Percentiles rank a stretch among this genome's conserved stretches.
Conservation (phyloP, 1,140 invertebrate species). For the Ostrea edulis region DNA sequence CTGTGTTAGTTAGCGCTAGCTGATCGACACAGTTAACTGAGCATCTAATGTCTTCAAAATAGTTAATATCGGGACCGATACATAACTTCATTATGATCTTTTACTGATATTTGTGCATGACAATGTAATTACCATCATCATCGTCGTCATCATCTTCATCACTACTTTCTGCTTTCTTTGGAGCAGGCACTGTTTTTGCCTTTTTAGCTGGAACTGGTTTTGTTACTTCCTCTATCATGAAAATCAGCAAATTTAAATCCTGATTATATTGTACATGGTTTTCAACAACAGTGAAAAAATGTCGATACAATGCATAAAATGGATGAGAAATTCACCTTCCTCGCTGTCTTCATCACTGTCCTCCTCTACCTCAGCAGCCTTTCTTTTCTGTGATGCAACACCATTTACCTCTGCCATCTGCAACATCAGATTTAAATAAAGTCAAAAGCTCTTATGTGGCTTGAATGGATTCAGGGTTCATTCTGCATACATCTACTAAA, state of each 20-base stretch:
- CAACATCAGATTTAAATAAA: not conserved
- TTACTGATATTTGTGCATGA: no score
- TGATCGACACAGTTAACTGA: no score
- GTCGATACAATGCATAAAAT: not conserved
- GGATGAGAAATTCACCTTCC: not conserved
- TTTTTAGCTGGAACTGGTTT: constrained; percentile 26
- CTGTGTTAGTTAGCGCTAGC: no score
- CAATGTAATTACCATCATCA: not conserved
- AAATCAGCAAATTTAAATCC: not conserved
- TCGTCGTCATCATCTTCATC: constrained; percentile 42
- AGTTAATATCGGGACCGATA: no score
- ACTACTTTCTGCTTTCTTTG: constrained; percentile 23
- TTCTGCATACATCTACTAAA: not conserved
- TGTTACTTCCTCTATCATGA: not conserved
- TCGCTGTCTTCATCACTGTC: constrained; percentile 40
- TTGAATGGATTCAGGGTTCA: not conserved
- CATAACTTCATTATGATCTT: no score
- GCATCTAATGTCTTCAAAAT: no score
- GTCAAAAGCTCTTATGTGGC: no score
- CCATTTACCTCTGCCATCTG: constrained; percentile 32
- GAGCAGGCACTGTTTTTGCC: constrained; percentile 8
- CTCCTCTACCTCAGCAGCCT: constrained; percentile 40
- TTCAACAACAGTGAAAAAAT: not conserved
- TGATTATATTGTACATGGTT: not conserved
- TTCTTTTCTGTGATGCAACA: constrained; percentile 42